phyloP scores from a whole-genome alignment of 2,113 vertebrate genomes.

The Alectura lathami region DNA sequence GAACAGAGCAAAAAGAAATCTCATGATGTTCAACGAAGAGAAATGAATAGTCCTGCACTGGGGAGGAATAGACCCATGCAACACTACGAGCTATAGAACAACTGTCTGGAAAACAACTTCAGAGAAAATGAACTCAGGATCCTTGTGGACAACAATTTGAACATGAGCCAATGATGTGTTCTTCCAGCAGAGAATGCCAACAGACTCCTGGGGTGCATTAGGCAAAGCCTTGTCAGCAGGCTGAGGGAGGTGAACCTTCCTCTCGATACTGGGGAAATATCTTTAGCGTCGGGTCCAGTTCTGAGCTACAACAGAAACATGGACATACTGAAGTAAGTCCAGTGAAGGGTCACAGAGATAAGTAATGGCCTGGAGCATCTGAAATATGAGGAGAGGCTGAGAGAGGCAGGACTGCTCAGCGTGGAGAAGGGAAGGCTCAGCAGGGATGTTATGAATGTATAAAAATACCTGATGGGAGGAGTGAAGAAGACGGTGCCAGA shows the following conservation, averaged over 20 bases:
- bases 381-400: neutral
- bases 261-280: accelerated
- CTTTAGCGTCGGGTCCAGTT: neutral
- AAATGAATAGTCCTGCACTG: neutral
- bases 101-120: neutral
- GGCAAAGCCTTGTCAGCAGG: neutral
- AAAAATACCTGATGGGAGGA: slow-evolving; percentile 14
- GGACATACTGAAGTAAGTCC: neutral
- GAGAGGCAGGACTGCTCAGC: neutral
- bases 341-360: neutral
- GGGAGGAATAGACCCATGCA: neutral
- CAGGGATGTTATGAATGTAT: neutral
- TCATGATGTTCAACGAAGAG: neutral
- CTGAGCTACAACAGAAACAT: neutral
- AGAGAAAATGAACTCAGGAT: neutral
- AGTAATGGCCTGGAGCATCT: neutral
- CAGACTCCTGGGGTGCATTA: neutral
- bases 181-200: neutral
- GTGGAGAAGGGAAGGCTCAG: neutral
- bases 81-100: neutral
- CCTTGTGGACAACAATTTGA: neutral
- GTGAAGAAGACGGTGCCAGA: neutral
- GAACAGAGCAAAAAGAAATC: neutral
- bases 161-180: neutral
- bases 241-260: neutral